Evolutionary conservation across 2,797 vertebrate genomes (phyloP).

Genomic region (Cephalopachus bancanus): DNA sequence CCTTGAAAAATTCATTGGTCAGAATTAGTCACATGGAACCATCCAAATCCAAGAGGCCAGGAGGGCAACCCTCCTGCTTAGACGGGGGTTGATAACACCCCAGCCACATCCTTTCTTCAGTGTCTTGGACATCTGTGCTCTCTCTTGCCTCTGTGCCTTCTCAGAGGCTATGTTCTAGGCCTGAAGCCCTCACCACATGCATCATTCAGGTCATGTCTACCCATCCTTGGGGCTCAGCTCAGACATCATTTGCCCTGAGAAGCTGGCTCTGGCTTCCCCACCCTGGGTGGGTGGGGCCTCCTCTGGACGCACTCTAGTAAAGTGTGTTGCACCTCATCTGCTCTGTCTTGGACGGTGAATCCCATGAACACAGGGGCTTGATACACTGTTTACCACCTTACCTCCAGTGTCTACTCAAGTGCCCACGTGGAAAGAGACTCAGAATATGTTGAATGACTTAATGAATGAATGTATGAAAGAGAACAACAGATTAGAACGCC

Average conservation of each 20-base stretch:
- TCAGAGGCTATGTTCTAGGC: neutral
- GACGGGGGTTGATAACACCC: neutral
- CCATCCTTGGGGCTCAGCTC: neutral
- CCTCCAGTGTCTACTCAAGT: neutral
- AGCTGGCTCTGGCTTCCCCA: neutral
- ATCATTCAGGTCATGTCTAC: neutral
- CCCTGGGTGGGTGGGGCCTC: too few species aligned
- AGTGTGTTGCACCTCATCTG: neutral
- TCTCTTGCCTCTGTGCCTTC: neutral
- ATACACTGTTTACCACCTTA: neutral
- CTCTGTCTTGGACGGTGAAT: neutral
- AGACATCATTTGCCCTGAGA: neutral
- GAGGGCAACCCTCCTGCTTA: neutral
- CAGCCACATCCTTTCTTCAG: neutral
- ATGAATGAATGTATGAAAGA: neutral
- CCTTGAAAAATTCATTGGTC: neutral
- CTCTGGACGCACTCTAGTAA: neutral
- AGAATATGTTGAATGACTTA: neutral
- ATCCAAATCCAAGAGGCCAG: neutral
- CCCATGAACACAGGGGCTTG: neutral
- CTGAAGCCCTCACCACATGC: neutral
- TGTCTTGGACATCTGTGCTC: rapidly evolving
- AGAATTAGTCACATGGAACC: neutral
- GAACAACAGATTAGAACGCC: neutral
- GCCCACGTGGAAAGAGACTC: neutral